Percentiles rank a stretch among this genome's conserved stretches.
These are phyloP conservation scores for Ictalurus punctatus DNA, from an alignment of 2,113 vertebrate species.

Conservation along the genomic window DNA sequence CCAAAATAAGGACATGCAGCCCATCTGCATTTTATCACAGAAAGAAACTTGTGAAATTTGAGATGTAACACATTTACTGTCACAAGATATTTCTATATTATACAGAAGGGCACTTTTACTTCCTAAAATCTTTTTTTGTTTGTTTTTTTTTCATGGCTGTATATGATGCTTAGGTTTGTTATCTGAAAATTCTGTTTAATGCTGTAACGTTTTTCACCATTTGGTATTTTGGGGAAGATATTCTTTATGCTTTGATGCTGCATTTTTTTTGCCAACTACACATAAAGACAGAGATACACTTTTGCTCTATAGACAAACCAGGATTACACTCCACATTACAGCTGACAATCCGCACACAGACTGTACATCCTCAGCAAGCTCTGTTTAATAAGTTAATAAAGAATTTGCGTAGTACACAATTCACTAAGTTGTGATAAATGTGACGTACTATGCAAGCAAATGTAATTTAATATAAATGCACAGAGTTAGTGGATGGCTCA, in stretches of 20 bases:
- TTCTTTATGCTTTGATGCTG: conserved; percentile 26
- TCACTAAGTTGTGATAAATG: conserved; percentile 20
- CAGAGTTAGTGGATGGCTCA: conserved; percentile 1
- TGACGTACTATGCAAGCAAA: conserved; percentile 45
- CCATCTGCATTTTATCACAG: background rate
- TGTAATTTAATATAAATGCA: conserved; percentile 22
- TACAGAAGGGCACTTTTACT: conserved; percentile 1
- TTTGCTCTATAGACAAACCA: conserved; percentile 15
- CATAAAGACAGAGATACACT: background rate
- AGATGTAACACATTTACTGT: conserved; percentile 7
- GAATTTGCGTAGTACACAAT: conserved; percentile 5
- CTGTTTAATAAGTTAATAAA: conserved; percentile 20
- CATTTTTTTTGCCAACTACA: background rate
- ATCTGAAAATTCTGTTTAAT: conserved; percentile 21
- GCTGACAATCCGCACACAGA: conserved; percentile 21
- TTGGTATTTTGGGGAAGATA: conserved; percentile 19
- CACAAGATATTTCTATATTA: background rate
- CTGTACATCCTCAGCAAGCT: conserved; percentile 13
- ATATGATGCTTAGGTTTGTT: conserved; percentile 15
- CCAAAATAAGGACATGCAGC: background rate
- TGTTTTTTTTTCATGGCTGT: background rate
- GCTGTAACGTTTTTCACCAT: conserved; percentile 10
- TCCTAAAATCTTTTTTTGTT: background rate
- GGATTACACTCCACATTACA: conserved; percentile 18
- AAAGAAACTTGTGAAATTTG: background rate